These are phyloP conservation scores for Orthosia gothica DNA, from an alignment of 2,888 invertebrate species.

Conservation along the genomic window DNA sequence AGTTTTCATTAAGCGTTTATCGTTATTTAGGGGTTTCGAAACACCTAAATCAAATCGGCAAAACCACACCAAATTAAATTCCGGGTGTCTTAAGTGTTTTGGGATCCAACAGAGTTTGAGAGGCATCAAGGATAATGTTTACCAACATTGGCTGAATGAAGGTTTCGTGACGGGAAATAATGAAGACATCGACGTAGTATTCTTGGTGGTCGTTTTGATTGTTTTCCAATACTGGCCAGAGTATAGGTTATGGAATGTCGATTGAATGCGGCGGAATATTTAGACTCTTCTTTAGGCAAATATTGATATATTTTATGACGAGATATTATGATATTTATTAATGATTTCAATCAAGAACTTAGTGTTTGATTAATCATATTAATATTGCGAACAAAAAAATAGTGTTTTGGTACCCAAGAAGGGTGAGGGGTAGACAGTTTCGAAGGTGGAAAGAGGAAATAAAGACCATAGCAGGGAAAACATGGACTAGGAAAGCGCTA, in stretches of 20 bases:
- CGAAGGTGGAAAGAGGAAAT: too few species aligned
- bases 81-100: conserved; percentile 37
- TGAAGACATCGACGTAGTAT: conserved; percentile 1
- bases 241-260: not conserved
- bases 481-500: too few species aligned
- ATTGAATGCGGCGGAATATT: not conserved
- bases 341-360: not conserved
- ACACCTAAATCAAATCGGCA: conserved; percentile 45
- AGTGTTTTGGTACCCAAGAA: too few species aligned
- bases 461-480: too few species aligned
- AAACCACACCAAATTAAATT: conserved; percentile 35
- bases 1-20: conserved; percentile 12
- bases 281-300: not conserved
- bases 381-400: too few species aligned
- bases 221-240: conserved; percentile 14
- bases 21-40: conserved; percentile 29
- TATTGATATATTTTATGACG: too few species aligned
- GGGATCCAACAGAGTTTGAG: conserved; percentile 7
- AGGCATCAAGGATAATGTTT: conserved; percentile 3
- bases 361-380: not conserved
- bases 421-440: too few species aligned
- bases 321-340: too few species aligned
- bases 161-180: not conserved
- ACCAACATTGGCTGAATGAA: conserved; percentile 9
- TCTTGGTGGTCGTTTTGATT: conserved; percentile 9